These are phyloP conservation scores for Phenganax stokvisi DNA, from an alignment of 92 coral and sea anemone genomes.

Conservation along the genomic window DNA sequence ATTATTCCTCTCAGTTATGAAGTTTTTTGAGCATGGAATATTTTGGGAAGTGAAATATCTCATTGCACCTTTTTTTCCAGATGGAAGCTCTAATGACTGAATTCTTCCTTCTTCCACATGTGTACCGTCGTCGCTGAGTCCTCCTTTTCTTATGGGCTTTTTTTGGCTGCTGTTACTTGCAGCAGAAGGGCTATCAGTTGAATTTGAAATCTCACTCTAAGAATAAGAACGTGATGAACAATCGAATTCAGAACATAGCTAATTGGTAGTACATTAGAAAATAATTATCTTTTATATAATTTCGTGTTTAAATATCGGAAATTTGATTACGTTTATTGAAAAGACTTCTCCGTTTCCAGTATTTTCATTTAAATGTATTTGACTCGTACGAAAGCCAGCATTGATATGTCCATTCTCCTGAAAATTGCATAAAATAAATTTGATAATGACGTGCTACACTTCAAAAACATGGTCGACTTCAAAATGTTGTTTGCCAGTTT, in stretches of 20 bases:
- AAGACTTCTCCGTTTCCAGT: background rate
- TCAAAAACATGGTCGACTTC: background rate
- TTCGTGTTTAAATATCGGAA: no score
- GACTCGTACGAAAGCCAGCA: conserved; percentile 18
- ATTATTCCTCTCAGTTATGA: background rate
- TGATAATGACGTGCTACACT: background rate
- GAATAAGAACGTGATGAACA: background rate
- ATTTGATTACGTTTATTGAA: background rate
- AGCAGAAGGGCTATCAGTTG: background rate
- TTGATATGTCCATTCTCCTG: conserved; percentile 14
- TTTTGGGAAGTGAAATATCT: background rate
- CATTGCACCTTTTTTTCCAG: conserved; percentile 29
- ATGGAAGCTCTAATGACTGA: conserved; percentile 18
- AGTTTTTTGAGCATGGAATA: background rate
- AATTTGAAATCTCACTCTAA: conserved; percentile 6
- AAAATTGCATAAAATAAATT: background rate
- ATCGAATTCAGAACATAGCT: no score
- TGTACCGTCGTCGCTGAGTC: background rate
- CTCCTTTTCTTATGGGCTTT: conserved; percentile 2
- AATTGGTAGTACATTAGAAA: no score
- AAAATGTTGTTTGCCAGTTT: no score
- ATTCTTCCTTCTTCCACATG: conserved; percentile 28
- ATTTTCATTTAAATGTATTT: background rate
- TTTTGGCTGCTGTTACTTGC: background rate
- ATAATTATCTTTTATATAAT: no score